Evolutionary conservation across 2,113 vertebrate genomes (phyloP).

Genomic region (Fregata magnificens): DNA sequence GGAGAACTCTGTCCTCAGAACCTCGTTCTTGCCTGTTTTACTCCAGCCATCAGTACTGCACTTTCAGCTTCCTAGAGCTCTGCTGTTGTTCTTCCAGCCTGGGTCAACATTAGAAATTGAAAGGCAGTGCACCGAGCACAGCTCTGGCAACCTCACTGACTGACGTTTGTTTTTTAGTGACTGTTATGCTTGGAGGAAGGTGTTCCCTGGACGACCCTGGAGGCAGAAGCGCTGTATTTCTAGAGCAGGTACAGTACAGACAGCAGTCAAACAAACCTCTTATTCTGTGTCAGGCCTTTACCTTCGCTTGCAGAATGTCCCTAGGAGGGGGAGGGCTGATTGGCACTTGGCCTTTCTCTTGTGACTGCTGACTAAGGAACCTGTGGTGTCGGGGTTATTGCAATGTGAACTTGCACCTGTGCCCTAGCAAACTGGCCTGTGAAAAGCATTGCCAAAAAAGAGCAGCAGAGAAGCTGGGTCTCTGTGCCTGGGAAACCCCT

Average conservation of each 20-base stretch:
- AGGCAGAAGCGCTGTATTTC: not conserved
- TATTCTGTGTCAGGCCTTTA: not conserved
- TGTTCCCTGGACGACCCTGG: not conserved
- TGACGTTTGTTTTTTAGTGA: not conserved
- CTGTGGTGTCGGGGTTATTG: not conserved
- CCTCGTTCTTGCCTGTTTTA: not conserved
- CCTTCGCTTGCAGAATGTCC: not conserved
- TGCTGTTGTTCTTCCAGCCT: not conserved
- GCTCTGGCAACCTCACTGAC: not conserved
- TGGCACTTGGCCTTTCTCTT: not conserved
- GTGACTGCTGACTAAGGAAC: not conserved
- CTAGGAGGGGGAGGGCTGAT: not conserved
- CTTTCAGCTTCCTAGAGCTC: not conserved
- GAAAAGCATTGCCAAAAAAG: not conserved
- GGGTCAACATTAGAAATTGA: not conserved
- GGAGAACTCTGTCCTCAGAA: not conserved
- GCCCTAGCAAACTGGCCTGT: not conserved
- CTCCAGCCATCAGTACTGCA: not conserved
- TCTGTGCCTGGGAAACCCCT: not conserved
- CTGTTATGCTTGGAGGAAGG: not conserved
- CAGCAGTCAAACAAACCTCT: not conserved
- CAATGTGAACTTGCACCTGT: not conserved
- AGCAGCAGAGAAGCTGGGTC: not conserved
- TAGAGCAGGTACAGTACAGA: constrained; percentile 11
- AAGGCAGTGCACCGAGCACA: not conserved